phyloP scores from a whole-genome alignment of 2,888 invertebrate species.

The Torymus texanus region DNA sequence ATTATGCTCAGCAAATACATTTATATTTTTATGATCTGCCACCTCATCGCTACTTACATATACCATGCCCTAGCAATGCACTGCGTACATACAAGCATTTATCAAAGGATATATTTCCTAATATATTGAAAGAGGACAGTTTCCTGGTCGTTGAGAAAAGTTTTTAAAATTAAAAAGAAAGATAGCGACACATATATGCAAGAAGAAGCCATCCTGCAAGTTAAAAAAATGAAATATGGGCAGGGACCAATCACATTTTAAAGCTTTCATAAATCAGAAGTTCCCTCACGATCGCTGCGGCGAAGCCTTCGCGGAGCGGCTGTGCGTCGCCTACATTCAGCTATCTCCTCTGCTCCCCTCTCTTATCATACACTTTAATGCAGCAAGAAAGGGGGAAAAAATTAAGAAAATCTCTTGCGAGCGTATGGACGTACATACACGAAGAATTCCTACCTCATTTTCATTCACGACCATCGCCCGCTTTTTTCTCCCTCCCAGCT shows the following conservation, averaged over 20 bases:
- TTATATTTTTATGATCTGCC: too few species aligned
- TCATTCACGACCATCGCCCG: conserved; percentile 49
- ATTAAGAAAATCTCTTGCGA: conserved; percentile 37
- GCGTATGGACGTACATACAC: background rate
- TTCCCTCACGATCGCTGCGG: conserved; percentile 47
- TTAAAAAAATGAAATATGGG: conserved; percentile 49
- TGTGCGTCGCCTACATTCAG: conserved; percentile 30
- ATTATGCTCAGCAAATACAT: too few species aligned
- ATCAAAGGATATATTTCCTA: background rate
- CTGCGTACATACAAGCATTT: background rate
- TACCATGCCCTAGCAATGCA: too few species aligned
- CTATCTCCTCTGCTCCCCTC: conserved; percentile 10
- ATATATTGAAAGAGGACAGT: conserved; percentile 16
- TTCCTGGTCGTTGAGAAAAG: background rate
- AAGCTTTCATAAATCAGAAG: conserved; percentile 47
- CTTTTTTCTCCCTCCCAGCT: conserved; percentile 39
- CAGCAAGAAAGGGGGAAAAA: conserved; percentile 41
- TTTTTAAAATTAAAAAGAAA: conserved; percentile 23
- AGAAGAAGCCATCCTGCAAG: conserved; percentile 16
- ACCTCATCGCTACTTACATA: too few species aligned
- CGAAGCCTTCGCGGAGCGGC: background rate
- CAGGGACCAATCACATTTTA: conserved; percentile 47
- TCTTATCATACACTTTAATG: conserved; percentile 43
- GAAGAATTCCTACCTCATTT: conserved; percentile 56
- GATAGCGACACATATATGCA: background rate